These are phyloP conservation scores for Urosaurus nigricauda DNA, from an alignment of 2,797 vertebrate genomes.

Conservation along the genomic window DNA sequence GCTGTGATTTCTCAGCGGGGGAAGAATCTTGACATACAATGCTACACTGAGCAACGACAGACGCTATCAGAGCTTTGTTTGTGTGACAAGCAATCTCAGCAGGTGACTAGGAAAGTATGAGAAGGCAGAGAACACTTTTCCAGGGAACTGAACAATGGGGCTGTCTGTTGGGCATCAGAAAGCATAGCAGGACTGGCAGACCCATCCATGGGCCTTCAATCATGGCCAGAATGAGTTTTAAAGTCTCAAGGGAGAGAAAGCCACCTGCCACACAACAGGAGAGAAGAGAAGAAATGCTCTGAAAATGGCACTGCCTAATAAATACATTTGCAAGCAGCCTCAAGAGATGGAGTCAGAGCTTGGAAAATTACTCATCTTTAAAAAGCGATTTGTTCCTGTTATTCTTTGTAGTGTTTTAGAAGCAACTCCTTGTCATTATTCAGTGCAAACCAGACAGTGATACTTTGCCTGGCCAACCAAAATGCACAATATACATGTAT, in stretches of 20 bases:
- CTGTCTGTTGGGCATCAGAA: fast-evolving
- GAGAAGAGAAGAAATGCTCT: background rate
- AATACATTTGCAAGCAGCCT: background rate
- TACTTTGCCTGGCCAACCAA: too few relatives aligned
- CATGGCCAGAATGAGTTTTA: background rate
- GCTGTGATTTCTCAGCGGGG: fast-evolving
- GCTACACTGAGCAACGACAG: background rate
- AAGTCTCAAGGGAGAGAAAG: background rate
- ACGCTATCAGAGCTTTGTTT: background rate
- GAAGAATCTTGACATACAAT: fast-evolving
- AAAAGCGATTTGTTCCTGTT: too few relatives aligned
- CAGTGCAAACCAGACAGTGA: too few relatives aligned
- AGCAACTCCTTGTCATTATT: too few relatives aligned
- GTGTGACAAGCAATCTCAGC: slow-evolving; percentile 23
- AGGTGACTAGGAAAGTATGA: background rate
- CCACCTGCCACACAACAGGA: fast-evolving
- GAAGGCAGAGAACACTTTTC: slow-evolving; percentile 26
- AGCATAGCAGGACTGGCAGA: background rate
- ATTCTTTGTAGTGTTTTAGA: too few relatives aligned
- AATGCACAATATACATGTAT: background rate
- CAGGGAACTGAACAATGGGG: background rate
- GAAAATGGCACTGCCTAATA: background rate
- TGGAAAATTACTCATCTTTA: too few relatives aligned
- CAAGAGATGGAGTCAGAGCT: too few relatives aligned
- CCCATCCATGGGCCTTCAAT: fast-evolving